Base-by-base conservation (phyloP, 2,113 vertebrate species). In the Cavia porcellus region DNA sequence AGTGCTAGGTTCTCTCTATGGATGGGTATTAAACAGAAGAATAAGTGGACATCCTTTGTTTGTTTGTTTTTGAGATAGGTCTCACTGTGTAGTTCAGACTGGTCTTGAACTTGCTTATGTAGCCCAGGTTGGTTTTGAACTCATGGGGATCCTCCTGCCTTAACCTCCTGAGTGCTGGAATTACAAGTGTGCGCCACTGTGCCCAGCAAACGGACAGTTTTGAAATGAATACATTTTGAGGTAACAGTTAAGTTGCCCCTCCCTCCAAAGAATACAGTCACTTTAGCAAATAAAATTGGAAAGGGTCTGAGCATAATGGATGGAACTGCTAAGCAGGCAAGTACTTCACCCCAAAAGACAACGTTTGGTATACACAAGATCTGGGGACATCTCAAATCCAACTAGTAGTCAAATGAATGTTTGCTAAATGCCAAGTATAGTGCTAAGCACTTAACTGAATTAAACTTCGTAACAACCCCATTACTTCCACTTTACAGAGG, bases 271-370 rank as follows among this genome's bases (percentile, higher is more conserved):
- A 92, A 96, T 55, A 92, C 82, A 86, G 45, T 80, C 42, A 68
- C 35, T 83, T 94, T n/a, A 24, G 61, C 87, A 95, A 93, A 81
- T n/a, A 62, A 91, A 94, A 66, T 70, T 59, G 9, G 75, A 12
- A 38, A 89, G 32, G 57, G 84, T 88, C 32, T 92, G 19, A 84
- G 45, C 35, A 4, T 62, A 64, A 66, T 52, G 52, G 77, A 88
- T 25, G 12, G 95, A 38, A 89, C 30, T 25, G 87, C 24, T 59
- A 59, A 22, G 19, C 22, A 59, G 35, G 55, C 87, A 86, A 86
- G 81, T 42, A 68, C 74, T 82, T 83, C 24, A 79, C 59, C 66
- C 84, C 66, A 89, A 92, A 95, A 86, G 50, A 74, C 22, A 28
- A 45, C 45, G 57, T 85, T 57, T 35, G n/a, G 25, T 50, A 4